These are phyloP conservation scores for Theretra japonica DNA, from an alignment of 2,888 invertebrate species.

Conservation along the genomic window DNA sequence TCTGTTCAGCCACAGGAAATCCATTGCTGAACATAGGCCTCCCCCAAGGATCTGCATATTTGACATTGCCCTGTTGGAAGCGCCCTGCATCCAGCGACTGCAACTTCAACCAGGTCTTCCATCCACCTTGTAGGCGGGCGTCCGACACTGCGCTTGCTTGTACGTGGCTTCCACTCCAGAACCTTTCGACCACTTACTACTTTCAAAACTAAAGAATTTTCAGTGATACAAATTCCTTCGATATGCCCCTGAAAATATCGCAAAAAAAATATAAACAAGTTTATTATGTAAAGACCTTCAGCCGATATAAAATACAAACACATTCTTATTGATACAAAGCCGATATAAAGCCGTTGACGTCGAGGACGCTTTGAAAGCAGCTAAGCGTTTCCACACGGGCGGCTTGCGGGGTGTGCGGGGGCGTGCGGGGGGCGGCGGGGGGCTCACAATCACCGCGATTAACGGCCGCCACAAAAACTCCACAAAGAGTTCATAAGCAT, in stretches of 20 bases:
- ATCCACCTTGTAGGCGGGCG: too few species aligned
- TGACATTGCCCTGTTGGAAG: too few species aligned
- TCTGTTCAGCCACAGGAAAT: too few species aligned
- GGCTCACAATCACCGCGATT: constrained; percentile 65
- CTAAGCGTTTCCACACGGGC: constrained; percentile 61
- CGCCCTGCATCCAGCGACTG: too few species aligned
- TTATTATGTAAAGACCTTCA: constrained; percentile 5
- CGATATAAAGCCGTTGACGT: constrained; percentile 48
- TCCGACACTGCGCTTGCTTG: too few species aligned
- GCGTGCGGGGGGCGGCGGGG: constrained; percentile 37
- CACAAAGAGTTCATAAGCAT: constrained; percentile 80
- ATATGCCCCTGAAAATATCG: not conserved
- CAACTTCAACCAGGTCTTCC: too few species aligned
- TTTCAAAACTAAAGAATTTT: not conserved
- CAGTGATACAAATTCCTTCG: not conserved
- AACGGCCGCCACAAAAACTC: constrained; percentile 66
- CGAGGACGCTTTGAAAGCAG: constrained; percentile 54
- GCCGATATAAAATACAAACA: constrained; percentile 29
- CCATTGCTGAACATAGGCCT: too few species aligned
- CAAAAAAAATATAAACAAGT: not conserved
- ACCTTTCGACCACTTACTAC: too few species aligned
- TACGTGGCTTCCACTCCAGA: too few species aligned
- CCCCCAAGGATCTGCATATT: too few species aligned
- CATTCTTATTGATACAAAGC: constrained; percentile 45
- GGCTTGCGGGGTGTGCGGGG: constrained; percentile 41